Percentiles rank a stretch among this genome's conserved stretches.
phyloP scores from a whole-genome alignment of 2,113 vertebrate genomes.

The Symphodus melops region DNA sequence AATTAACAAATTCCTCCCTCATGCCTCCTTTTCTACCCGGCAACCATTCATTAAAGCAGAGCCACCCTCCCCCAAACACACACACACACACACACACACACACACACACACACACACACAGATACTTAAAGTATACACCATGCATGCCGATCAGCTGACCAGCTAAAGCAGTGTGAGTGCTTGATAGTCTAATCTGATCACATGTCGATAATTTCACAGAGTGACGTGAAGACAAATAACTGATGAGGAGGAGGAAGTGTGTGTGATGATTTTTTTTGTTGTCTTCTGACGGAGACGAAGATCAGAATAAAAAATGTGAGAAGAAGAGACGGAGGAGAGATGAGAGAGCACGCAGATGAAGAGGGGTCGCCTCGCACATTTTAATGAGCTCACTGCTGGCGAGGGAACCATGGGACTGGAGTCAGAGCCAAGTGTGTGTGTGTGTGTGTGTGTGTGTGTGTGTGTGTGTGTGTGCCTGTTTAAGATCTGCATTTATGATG shows the following conservation, averaged over 20 bases:
- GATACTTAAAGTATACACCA: conserved; percentile 24
- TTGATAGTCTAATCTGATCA: conserved; percentile 22
- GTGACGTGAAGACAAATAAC: conserved; percentile 1
- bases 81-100: conserved; percentile 20
- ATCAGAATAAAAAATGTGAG: conserved; percentile 34
- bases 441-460: conserved; percentile 55
- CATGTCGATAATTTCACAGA: neutral
- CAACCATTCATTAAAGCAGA: conserved; percentile 82
- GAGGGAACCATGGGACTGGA: conserved; percentile 60
- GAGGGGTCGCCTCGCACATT: conserved; percentile 73
- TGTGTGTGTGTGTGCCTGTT: conserved; percentile 49
- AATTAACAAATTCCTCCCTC: conserved; percentile 85
- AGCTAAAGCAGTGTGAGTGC: conserved; percentile 18
- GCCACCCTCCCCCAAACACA: conserved; percentile 39
- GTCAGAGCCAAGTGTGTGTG: conserved; percentile 58
- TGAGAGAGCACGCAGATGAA: conserved; percentile 52
- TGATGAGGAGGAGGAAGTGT: conserved; percentile 7
- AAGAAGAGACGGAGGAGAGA: conserved; percentile 49
- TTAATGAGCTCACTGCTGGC: conserved; percentile 77
- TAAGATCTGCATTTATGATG: conserved; percentile 67
- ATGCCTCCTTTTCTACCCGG: conserved; percentile 81
- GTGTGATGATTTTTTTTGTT: conserved; percentile 15
- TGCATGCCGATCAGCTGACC: conserved; percentile 35
- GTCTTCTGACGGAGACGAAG: conserved; percentile 22
- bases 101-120: conserved; percentile 28